Conservation (phyloP, 1,140 invertebrate species). For the Halyomorpha halys region DNA sequence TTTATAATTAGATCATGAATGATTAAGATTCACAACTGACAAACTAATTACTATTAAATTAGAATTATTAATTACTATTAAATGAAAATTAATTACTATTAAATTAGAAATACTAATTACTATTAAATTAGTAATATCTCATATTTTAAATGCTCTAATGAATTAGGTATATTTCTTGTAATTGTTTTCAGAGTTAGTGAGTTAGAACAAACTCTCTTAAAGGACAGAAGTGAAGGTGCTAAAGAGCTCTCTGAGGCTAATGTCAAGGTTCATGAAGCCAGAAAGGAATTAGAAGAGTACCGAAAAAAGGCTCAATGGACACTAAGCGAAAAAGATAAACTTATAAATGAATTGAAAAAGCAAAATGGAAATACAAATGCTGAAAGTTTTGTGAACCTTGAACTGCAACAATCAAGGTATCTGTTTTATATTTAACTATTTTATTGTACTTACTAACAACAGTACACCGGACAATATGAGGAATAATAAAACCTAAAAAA, state of each 20-base stretch:
- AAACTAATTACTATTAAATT: too few species aligned
- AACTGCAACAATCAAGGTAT: not conserved
- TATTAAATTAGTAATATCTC: too few species aligned
- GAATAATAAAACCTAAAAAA: too few species aligned
- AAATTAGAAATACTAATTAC: too few species aligned
- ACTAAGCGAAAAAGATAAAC: constrained; percentile 63
- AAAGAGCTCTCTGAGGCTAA: constrained; percentile 39
- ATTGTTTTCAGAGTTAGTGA: not conserved
- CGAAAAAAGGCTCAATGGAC: constrained; percentile 59
- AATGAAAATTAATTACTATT: too few species aligned
- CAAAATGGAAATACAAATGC: constrained; percentile 8
- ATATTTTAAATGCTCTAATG: too few species aligned
- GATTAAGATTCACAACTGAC: too few species aligned
- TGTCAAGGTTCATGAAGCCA: constrained; percentile 43
- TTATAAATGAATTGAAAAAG: constrained; percentile 55
- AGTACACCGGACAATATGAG: too few species aligned
- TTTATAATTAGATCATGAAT: too few species aligned
- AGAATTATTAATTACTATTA: too few species aligned
- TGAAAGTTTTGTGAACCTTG: constrained; percentile 1
- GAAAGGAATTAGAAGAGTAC: constrained; percentile 57
- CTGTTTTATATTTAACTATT: not conserved
- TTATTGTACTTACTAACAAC: too few species aligned
- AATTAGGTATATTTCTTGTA: not conserved
- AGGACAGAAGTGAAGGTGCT: constrained; percentile 14
- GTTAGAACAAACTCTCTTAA: not conserved